Evolutionary conservation across 2,113 vertebrate genomes (phyloP).

Genomic region (Sporophila hypoxantha): DNA sequence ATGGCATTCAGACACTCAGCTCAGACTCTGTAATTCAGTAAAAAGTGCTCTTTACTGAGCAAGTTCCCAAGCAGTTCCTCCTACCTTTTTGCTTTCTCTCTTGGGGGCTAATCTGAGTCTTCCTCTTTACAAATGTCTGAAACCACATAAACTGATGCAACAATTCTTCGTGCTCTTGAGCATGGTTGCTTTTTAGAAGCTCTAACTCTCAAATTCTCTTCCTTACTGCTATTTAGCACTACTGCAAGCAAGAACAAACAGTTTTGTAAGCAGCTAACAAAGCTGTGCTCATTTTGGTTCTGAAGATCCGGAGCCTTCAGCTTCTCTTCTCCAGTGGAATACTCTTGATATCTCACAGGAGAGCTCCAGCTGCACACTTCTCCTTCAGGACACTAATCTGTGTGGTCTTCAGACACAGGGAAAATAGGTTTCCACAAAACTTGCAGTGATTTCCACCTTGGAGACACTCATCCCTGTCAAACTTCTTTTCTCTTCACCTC

Average conservation of each 20-base stretch:
- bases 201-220: neutral
- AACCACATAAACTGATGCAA: neutral
- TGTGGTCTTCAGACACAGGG: neutral
- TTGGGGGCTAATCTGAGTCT: neutral
- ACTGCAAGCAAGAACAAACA: neutral
- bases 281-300: neutral
- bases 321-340: neutral
- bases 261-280: neutral
- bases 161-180: neutral
- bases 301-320: neutral
- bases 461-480: neutral
- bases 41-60: neutral
- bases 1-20: neutral
- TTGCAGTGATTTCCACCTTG: neutral
- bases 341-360: neutral
- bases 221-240: neutral
- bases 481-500: neutral
- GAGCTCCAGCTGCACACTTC: neutral
- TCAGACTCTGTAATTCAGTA: neutral
- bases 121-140: constrained; percentile 21
- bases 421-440: neutral
- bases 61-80: neutral
- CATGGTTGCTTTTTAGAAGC: neutral
- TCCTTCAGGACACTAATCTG: neutral
- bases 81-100: neutral